Base-by-base conservation (phyloP, 2,797 vertebrate species). In the Silurus lanzhouensis region DNA sequence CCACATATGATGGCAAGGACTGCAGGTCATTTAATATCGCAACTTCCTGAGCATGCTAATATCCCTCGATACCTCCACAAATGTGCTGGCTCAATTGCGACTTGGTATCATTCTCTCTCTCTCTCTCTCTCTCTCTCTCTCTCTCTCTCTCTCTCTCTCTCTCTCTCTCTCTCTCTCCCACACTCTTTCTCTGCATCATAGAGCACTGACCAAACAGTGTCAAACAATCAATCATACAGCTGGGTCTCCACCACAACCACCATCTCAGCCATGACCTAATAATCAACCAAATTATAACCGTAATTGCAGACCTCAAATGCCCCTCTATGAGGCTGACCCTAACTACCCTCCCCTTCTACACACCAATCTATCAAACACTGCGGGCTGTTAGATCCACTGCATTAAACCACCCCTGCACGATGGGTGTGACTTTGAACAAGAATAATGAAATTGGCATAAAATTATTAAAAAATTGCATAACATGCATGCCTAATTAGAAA, bases 201-300 rank as follows among this genome's bases (percentile, higher is more conserved):
- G 17, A 58, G 14, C 52, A 76, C 74, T 76, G 55, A 58, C 52
- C 52, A 27, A 76, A 55, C 48, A 27, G 74, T 58, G 74, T 57
- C 48, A 75, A 75, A 55, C 75, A 27, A 17, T 75, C 25, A 75
- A 75, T 52, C 48, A 74, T 74, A 17, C 15, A 75, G 48, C 9
- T 57, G 52, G 71, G 13, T 48, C 44, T 55, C 13, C 14, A 74
- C 71, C 71, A 74, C 17, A 10, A 58, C 14, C 8, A 78, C 19
- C 19, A 61, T 60, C 27, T 78, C 19, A 78, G 72, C n/a, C 72
- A 75, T 57, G 48, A 75, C 55, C 48, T 57, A 78, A 60, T 78
- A 78, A 78, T 61, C 55, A 78, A 17, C 57, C 13, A 80, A 44
- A 46, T 63, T 64, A 64, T 22, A 46, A 80, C 12, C 17, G 13